Percentiles rank a stretch among this genome's conserved stretches.
phyloP scores from a whole-genome alignment of 2,888 invertebrate genomes.

The Parnassius glacialis region DNA sequence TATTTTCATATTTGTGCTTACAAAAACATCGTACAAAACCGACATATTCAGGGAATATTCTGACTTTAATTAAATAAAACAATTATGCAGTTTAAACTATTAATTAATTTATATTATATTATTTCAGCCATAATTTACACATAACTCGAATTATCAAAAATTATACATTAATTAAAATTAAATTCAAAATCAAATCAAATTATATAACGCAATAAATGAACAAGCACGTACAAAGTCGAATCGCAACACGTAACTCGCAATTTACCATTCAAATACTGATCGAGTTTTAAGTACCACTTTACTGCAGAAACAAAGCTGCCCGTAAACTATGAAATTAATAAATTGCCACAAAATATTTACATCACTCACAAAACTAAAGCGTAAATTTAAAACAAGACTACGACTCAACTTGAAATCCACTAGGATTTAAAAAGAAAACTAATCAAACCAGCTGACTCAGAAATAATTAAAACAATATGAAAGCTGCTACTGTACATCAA shows the following conservation, averaged over 20 bases:
- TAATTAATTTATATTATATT: conserved; percentile 53
- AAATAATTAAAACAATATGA: conserved; percentile 7
- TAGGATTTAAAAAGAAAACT: not conserved
- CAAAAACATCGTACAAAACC: no score
- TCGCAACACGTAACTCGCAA: not conserved
- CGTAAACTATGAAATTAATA: not conserved
- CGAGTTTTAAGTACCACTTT: conserved; percentile 16
- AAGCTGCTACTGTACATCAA: not conserved
- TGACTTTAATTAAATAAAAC: conserved; percentile 34
- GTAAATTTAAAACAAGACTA: conserved; percentile 11
- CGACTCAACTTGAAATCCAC: conserved; percentile 7
- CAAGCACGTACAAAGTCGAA: not conserved
- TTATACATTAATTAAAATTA: conserved; percentile 14
- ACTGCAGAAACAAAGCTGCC: conserved; percentile 18
- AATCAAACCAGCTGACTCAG: conserved; percentile 9
- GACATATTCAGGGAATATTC: no score
- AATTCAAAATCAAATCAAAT: conserved; percentile 3
- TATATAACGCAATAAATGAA: not conserved
- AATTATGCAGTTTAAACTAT: conserved; percentile 42
- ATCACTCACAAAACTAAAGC: conserved; percentile 11
- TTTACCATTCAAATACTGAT: conserved; percentile 19
- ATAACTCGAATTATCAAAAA: conserved; percentile 12
- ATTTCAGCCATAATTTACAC: conserved; percentile 69
- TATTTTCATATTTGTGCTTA: no score
- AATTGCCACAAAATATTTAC: conserved; percentile 7